phyloP scores from a whole-genome alignment of 2,888 invertebrate genomes.

The Eilema caniola region DNA sequence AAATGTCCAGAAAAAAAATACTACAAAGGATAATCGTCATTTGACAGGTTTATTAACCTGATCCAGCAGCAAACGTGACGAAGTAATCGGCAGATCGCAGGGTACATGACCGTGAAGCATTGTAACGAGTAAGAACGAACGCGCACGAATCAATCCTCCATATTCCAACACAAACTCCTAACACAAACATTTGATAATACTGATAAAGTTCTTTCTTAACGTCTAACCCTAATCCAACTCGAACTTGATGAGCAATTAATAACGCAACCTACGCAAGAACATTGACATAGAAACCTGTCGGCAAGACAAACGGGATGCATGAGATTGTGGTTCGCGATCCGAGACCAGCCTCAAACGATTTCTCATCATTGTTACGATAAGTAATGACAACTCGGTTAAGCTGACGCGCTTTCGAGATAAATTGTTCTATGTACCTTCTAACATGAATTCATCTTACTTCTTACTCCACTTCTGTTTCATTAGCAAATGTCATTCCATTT shows the following conservation, averaged over 20 bases:
- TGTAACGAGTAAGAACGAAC: constrained; percentile 63
- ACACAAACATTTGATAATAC: constrained; percentile 15
- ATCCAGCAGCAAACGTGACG: constrained; percentile 72
- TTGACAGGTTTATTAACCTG: constrained; percentile 78
- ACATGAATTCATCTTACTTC: constrained; percentile 4
- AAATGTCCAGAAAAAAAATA: constrained; percentile 52
- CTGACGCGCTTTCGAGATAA: constrained; percentile 70
- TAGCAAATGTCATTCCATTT: constrained; percentile 50
- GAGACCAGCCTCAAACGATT: constrained; percentile 64
- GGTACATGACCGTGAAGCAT: constrained; percentile 78
- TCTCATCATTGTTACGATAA: constrained; percentile 74
- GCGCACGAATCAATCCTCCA: constrained; percentile 68
- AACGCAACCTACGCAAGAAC: constrained; percentile 57
- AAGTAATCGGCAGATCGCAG: constrained; percentile 73
- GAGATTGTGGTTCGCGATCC: constrained; percentile 63
- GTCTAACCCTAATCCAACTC: constrained; percentile 7
- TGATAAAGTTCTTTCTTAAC: constrained; percentile 2
- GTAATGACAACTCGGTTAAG: constrained; percentile 69
- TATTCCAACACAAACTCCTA: constrained; percentile 54
- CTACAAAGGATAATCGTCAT: constrained; percentile 64
- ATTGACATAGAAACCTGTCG: constrained; percentile 67
- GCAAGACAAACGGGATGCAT: constrained; percentile 62
- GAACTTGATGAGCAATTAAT: constrained; percentile 57
- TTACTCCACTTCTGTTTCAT: constrained; percentile 31
- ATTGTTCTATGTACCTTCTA: constrained; percentile 51